Evolutionary conservation across 2,888 invertebrate genomes (phyloP).

Genomic region (Phyllotreta striolata): DNA sequence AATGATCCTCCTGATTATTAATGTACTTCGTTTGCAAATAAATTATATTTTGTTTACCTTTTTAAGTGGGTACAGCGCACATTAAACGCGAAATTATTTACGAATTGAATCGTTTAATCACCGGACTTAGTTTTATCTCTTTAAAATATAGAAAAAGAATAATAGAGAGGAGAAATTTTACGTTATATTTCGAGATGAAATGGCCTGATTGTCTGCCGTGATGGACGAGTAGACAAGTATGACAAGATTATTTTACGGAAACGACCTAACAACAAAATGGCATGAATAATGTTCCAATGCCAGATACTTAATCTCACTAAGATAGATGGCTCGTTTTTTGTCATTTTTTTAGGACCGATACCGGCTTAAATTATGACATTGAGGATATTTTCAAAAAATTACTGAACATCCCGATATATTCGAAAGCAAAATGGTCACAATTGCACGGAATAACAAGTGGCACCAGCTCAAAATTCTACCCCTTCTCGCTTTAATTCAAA

Average conservation of each 20-base stretch:
- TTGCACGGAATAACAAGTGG: constrained; percentile 30
- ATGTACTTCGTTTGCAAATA: constrained; percentile 11
- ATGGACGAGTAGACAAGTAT: constrained; percentile 29
- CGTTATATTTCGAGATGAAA: constrained; percentile 28
- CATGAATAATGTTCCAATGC: constrained; percentile 31
- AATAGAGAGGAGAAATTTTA: too few species aligned
- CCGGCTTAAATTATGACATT: not conserved
- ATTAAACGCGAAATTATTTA: too few species aligned
- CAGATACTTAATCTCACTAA: constrained; percentile 30
- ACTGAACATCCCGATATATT: constrained; percentile 19
- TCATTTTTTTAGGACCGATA: constrained; percentile 2
- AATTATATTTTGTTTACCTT: not conserved
- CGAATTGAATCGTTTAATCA: too few species aligned
- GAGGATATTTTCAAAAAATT: not conserved
- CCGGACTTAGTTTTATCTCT: too few species aligned
- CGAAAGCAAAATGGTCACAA: constrained; percentile 34
- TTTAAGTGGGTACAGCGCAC: not conserved
- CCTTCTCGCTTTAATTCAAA: constrained; percentile 43
- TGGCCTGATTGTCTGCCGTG: constrained; percentile 23
- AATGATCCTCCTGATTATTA: constrained; percentile 15
- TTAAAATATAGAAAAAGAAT: too few species aligned
- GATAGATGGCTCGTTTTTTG: constrained; percentile 24
- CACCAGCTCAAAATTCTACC: constrained; percentile 38
- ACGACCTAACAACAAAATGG: constrained; percentile 33
- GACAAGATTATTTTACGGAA: constrained; percentile 33